Evolutionary conservation across 2,888 invertebrate species (phyloP).

Genomic region (Eristalis pertinax): DNA sequence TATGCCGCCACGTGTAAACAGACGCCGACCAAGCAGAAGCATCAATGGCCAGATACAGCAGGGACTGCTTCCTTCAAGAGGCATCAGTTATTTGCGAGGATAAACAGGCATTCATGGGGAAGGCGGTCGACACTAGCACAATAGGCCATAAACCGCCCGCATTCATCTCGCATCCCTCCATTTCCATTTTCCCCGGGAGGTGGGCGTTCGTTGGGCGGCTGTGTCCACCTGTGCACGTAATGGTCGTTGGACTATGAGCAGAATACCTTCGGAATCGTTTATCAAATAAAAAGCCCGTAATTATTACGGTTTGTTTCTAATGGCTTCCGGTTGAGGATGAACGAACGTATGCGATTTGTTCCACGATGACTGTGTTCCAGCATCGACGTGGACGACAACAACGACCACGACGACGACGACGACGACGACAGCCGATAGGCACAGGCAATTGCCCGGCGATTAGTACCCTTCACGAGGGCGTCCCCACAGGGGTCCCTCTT

Average conservation of each 20-base stretch:
- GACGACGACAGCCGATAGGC: conserved; percentile 32
- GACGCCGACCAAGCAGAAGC: conserved; percentile 23
- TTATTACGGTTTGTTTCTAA: conserved; percentile 61
- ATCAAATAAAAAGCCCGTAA: conserved; percentile 68
- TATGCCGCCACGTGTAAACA: conserved; percentile 54
- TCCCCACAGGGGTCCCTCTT: background rate
- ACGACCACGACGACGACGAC: background rate
- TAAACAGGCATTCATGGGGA: conserved; percentile 54
- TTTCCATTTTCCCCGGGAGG: background rate
- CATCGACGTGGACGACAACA: background rate
- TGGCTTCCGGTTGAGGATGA: conserved; percentile 56
- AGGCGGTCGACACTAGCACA: conserved; percentile 31
- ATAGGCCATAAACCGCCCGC: conserved; percentile 34
- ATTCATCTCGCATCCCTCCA: conserved; percentile 28
- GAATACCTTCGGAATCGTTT: conserved; percentile 56
- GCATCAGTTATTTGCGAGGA: conserved; percentile 54
- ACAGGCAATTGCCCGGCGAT: conserved; percentile 29
- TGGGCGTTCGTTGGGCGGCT: conserved; percentile 27
- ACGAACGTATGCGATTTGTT: conserved; percentile 49
- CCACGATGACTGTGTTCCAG: conserved; percentile 19
- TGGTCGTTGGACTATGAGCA: conserved; percentile 33
- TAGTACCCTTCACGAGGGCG: conserved; percentile 51
- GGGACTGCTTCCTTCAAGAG: conserved; percentile 46
- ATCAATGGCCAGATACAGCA: background rate
- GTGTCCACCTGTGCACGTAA: conserved; percentile 46